Percentiles rank a stretch among this genome's conserved stretches.
These are phyloP conservation scores for Diaperis boleti DNA, from an alignment of 2,888 invertebrate genomes.

Conservation along the genomic window DNA sequence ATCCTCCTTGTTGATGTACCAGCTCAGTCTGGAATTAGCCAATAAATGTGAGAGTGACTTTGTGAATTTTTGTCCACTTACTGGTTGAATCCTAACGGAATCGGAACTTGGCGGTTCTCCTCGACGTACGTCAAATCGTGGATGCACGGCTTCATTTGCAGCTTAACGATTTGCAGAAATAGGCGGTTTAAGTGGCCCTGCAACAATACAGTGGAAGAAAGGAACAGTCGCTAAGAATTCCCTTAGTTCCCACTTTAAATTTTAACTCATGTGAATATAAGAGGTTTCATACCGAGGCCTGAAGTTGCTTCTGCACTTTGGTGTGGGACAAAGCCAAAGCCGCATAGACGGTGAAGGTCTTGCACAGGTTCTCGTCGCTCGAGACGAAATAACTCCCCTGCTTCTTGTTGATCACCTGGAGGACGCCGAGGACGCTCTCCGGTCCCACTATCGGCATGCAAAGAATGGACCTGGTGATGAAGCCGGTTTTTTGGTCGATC, in stretches of 20 bases:
- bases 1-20: conserved; percentile 69
- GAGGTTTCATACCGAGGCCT: not conserved
- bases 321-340: conserved; percentile 72
- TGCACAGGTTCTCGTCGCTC: conserved; percentile 70
- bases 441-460: conserved; percentile 70
- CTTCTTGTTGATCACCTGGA: conserved; percentile 72
- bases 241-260: too few relatives aligned
- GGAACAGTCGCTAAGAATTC: too few relatives aligned
- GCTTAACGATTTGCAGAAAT: conserved; percentile 64
- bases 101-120: conserved; percentile 60
- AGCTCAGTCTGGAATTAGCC: conserved; percentile 68
- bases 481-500: conserved; percentile 70
- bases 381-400: conserved; percentile 66
- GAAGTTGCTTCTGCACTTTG: conserved; percentile 65
- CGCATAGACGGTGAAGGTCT: conserved; percentile 71
- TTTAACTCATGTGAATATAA: too few relatives aligned
- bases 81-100: conserved; percentile 68
- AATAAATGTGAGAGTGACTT: conserved; percentile 22
- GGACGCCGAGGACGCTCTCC: conserved; percentile 67
- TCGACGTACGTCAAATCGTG: conserved; percentile 68
- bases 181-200: conserved; percentile 9
- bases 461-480: conserved; percentile 70
- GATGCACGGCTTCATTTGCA: conserved; percentile 70
- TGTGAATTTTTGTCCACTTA: conserved; percentile 54
- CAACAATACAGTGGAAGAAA: not conserved